phyloP scores from a whole-genome alignment of 2,888 invertebrate species.

The Portevinia maculata region DNA sequence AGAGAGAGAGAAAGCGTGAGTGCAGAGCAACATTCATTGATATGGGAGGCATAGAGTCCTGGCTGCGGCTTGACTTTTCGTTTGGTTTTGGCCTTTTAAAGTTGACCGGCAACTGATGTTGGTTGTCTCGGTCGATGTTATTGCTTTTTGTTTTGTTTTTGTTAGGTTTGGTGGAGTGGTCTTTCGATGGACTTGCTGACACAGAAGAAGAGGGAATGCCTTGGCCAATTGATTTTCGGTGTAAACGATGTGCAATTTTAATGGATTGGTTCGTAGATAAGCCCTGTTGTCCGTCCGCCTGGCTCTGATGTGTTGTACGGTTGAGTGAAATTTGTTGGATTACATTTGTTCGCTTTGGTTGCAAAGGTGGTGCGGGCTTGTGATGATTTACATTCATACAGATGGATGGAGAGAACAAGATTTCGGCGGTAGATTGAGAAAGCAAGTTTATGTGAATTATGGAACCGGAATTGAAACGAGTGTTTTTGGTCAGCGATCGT shows the following conservation, averaged over 20 bases:
- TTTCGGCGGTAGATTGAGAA: slow-evolving; percentile 61
- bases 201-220: slow-evolving; percentile 77
- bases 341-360: slow-evolving; percentile 69
- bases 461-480: slow-evolving; percentile 46
- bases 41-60: slow-evolving; percentile 54
- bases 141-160: slow-evolving; percentile 30
- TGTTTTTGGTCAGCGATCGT: not conserved
- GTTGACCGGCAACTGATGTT: slow-evolving; percentile 54
- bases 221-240: slow-evolving; percentile 83
- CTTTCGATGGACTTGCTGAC: slow-evolving; percentile 1
- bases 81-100: slow-evolving; percentile 59
- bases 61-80: slow-evolving; percentile 1
- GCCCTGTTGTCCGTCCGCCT: slow-evolving; percentile 72
- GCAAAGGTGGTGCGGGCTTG: slow-evolving; percentile 32
- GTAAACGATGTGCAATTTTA: slow-evolving; percentile 83
- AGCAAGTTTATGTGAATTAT: slow-evolving; percentile 52
- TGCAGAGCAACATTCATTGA: slow-evolving; percentile 14
- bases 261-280: slow-evolving; percentile 82
- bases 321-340: slow-evolving; percentile 74
- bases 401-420: slow-evolving; percentile 51
- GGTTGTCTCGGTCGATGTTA: slow-evolving; percentile 21
- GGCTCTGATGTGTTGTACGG: slow-evolving; percentile 54
- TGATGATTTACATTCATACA: slow-evolving; percentile 16
- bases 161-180: slow-evolving; percentile 28
- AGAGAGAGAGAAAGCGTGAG: slow-evolving; percentile 35